Evolutionary conservation across 2,888 invertebrate genomes (phyloP).

Genomic region (Galeopsomyia nigrocyanea): DNA sequence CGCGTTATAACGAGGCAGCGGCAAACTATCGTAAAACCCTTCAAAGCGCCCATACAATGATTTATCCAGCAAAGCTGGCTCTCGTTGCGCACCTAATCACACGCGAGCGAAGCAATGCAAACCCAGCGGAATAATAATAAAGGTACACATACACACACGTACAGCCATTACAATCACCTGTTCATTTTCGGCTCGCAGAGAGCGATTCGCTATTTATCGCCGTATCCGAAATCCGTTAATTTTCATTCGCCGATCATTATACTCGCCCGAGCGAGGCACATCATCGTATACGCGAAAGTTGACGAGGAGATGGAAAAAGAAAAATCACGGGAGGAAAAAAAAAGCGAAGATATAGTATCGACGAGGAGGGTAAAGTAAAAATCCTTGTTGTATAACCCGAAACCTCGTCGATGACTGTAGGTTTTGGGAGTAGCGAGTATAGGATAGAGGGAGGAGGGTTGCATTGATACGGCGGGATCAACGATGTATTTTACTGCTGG

Average conservation of each 20-base stretch:
- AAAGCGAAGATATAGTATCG: neutral
- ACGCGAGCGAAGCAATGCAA: conserved; percentile 40
- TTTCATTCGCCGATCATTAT: conserved; percentile 67
- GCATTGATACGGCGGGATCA: neutral
- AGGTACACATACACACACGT: conserved; percentile 51
- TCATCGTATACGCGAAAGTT: too few relatives aligned
- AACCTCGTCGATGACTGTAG: too few relatives aligned
- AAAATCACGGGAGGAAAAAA: conserved; percentile 8
- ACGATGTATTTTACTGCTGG: conserved; percentile 44
- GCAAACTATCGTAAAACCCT: too few relatives aligned
- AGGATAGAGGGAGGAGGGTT: too few relatives aligned
- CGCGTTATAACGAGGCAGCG: too few relatives aligned
- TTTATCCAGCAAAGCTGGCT: conserved; percentile 30
- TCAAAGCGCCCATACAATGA: neutral
- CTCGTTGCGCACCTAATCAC: conserved; percentile 35
- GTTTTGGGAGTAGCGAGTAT: too few relatives aligned
- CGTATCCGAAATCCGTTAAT: conserved; percentile 69
- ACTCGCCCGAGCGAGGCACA: neutral
- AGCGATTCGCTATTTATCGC: conserved; percentile 66
- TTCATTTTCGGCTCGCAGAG: conserved; percentile 56
- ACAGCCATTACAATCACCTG: conserved; percentile 61
- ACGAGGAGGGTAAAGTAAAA: conserved; percentile 16
- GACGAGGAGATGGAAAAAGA: too few relatives aligned
- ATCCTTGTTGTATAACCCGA: neutral
- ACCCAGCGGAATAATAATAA: conserved; percentile 56